Percentiles rank a stretch among this genome's conserved stretches.
Evolutionary conservation across 2,888 invertebrate genomes (phyloP).

Genomic region (Baccha elongata): DNA sequence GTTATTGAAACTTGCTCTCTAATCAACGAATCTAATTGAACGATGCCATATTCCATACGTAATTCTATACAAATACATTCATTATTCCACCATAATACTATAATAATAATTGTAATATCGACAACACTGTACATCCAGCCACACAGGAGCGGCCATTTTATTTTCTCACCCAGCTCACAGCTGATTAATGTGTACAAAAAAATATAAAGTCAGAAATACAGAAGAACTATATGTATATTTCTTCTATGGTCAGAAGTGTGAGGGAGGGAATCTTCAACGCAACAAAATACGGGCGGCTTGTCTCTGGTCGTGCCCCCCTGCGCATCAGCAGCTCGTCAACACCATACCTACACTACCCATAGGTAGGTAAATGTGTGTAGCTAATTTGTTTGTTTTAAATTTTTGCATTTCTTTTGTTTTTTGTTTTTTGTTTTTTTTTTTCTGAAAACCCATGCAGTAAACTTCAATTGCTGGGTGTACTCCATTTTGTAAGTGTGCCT

Average conservation of each 20-base stretch:
- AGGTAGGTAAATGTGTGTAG: conserved; percentile 8
- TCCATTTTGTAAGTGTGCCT: conserved; percentile 54
- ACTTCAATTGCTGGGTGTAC: conserved; percentile 34
- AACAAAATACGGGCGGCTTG: conserved; percentile 41
- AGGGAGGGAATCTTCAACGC: conserved; percentile 23
- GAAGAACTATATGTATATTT: no score
- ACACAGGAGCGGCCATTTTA: conserved; percentile 66
- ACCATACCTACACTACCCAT: conserved; percentile 11
- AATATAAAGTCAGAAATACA: background rate
- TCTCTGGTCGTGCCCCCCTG: conserved; percentile 33
- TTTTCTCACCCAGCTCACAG: conserved; percentile 66
- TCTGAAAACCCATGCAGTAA: conserved; percentile 17
- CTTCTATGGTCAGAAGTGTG: background rate
- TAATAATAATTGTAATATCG: conserved; percentile 10
- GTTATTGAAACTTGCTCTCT: no score
- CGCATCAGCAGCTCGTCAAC: conserved; percentile 22
- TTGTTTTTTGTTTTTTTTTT: conserved; percentile 9
- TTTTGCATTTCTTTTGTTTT: conserved; percentile 43
- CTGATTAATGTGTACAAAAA: conserved; percentile 68
- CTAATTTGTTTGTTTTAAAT: conserved; percentile 31
- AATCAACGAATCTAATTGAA: no score
- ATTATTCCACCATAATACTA: no score
- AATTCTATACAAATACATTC: no score
- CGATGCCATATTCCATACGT: no score
- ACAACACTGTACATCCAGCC: conserved; percentile 26